Percentiles rank a stretch among this genome's conserved stretches.
These are phyloP conservation scores for Unio pictorum DNA, from an alignment of 2,888 invertebrate species.

Conservation along the genomic window DNA sequence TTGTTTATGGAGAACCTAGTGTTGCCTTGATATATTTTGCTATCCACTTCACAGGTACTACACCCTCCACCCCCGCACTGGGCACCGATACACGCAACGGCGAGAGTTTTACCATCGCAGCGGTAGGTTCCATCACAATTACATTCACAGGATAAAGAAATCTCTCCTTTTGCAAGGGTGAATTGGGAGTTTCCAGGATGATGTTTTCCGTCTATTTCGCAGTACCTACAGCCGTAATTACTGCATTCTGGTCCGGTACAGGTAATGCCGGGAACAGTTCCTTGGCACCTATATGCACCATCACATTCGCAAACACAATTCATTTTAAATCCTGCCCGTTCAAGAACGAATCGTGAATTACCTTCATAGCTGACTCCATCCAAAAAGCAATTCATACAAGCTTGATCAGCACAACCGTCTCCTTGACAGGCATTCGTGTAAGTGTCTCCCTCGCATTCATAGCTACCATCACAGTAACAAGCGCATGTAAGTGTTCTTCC, in stretches of 20 bases:
- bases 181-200: slow-evolving; percentile 38
- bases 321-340: slow-evolving; percentile 25
- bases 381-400: slow-evolving; percentile 21
- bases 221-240: slow-evolving; percentile 35
- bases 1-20: slow-evolving; percentile 21
- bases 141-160: slow-evolving; percentile 40
- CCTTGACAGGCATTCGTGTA: slow-evolving; percentile 17
- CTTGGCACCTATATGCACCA: slow-evolving; percentile 30
- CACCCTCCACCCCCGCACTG: slow-evolving; percentile 34
- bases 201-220: slow-evolving; percentile 34
- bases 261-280: slow-evolving; percentile 20
- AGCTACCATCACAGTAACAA: slow-evolving; percentile 60
- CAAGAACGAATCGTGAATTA: slow-evolving; percentile 25
- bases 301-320: slow-evolving; percentile 39
- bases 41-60: slow-evolving; percentile 32
- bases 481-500: slow-evolving; percentile 48
- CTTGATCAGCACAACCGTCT: slow-evolving; percentile 20
- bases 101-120: slow-evolving; percentile 38
- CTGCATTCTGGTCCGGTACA: slow-evolving; percentile 25
- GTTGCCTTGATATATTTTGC: slow-evolving; percentile 36
- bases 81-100: slow-evolving; percentile 19
- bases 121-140: slow-evolving; percentile 54
- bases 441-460: slow-evolving; percentile 38
- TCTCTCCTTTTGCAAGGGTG: slow-evolving; percentile 27
- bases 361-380: slow-evolving; percentile 23